Percentiles rank a stretch among this genome's conserved stretches.
These are phyloP conservation scores for Asobara japonica DNA, from an alignment of 1,140 invertebrate genomes.

Conservation along the genomic window DNA sequence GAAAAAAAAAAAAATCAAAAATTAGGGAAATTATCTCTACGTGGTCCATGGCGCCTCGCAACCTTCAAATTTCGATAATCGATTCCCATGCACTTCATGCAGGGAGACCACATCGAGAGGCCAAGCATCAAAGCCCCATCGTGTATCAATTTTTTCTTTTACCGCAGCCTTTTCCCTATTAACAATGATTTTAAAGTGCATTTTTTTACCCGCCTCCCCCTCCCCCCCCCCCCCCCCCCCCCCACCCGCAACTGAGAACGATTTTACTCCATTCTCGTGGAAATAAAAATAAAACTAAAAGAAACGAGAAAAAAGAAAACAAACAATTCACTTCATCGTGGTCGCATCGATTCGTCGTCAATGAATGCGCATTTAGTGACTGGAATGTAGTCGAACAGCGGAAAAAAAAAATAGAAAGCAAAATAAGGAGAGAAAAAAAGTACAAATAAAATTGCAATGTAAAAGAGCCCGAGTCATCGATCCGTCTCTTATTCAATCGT, in stretches of 20 bases:
- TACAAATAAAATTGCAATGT: not conserved
- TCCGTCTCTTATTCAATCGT: conserved; percentile 23
- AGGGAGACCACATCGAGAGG: too few species aligned
- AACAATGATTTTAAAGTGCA: not conserved
- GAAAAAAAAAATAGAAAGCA: not conserved
- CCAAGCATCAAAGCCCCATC: too few species aligned
- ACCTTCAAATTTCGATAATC: too few species aligned
- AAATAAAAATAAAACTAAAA: too few species aligned
- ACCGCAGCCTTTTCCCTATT: conserved; percentile 2
- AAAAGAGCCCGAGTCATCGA: conserved; percentile 9
- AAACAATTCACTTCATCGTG: not conserved
- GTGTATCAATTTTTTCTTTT: not conserved
- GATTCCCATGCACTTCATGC: too few species aligned
- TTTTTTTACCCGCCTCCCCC: not conserved
- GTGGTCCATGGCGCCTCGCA: too few species aligned
- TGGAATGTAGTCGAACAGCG: not conserved
- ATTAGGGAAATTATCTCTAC: too few species aligned
- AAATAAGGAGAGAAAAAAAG: too few species aligned
- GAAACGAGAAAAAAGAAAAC: too few species aligned
- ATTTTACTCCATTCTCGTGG: too few species aligned
- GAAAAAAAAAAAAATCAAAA: too few species aligned
- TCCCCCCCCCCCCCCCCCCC: not conserved
- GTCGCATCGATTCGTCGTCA: not conserved
- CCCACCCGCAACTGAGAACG: too few species aligned
- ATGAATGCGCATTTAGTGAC: not conserved